phyloP scores from a whole-genome alignment of 1,140 invertebrate species.

The Physella acuta region DNA sequence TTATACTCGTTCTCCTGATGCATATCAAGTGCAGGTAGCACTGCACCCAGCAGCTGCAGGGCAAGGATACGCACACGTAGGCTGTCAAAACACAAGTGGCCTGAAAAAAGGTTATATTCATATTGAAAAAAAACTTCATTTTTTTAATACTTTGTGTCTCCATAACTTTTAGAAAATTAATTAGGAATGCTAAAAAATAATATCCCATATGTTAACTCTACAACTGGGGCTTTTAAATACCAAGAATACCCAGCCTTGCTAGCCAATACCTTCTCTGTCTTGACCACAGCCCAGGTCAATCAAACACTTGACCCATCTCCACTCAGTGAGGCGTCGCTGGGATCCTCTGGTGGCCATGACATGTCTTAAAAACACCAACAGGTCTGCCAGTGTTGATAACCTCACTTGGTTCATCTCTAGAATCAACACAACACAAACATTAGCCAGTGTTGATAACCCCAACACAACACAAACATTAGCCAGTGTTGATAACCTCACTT shows the following conservation, averaged over 20 bases:
- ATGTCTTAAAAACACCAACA: slow-evolving; percentile 65
- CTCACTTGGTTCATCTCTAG: slow-evolving; percentile 41
- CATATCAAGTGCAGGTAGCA: slow-evolving; percentile 59
- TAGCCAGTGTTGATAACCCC: too few species aligned
- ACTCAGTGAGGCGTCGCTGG: slow-evolving; percentile 59
- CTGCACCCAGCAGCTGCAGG: slow-evolving; percentile 63
- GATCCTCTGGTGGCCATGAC: slow-evolving; percentile 62
- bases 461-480: slow-evolving; percentile 67
- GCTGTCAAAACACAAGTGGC: slow-evolving; percentile 52
- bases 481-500: slow-evolving; percentile 44
- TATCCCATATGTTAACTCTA: too few species aligned
- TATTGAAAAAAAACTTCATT: background rate
- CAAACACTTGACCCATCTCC: slow-evolving; percentile 63
- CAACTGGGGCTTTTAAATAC: too few species aligned
- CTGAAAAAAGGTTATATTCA: slow-evolving; percentile 21
- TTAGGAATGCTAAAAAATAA: too few species aligned
- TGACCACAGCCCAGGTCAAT: slow-evolving; percentile 60
- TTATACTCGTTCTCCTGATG: slow-evolving; percentile 49
- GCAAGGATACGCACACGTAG: slow-evolving; percentile 65
- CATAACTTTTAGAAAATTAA: too few species aligned
- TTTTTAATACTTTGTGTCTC: too few species aligned
- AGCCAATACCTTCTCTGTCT: slow-evolving; percentile 32
- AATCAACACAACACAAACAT: too few species aligned
- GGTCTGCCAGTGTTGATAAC: slow-evolving; percentile 61
- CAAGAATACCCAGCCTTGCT: too few species aligned